These are phyloP conservation scores for Eurypyga helias DNA, from an alignment of 2,113 vertebrate species.

Conservation along the genomic window DNA sequence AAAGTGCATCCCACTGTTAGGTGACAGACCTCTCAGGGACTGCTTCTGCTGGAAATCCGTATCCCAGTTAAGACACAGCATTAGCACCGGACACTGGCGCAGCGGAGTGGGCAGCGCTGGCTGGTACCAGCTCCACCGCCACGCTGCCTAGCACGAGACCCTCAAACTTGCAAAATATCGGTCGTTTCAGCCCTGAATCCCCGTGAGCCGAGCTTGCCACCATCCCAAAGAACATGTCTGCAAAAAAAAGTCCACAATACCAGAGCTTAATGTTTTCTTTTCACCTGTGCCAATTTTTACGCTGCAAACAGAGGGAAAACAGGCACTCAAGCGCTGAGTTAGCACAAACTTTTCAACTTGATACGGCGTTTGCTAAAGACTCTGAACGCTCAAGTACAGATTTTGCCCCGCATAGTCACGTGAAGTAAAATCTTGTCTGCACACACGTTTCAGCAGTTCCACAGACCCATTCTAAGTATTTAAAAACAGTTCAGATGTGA, in stretches of 20 bases:
- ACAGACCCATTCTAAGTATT: fast-evolving
- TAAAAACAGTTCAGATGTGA: background rate
- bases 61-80: background rate
- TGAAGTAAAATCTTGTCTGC: background rate
- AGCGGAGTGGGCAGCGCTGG: fast-evolving
- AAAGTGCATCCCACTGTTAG: fast-evolving
- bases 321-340: background rate
- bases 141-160: fast-evolving
- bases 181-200: background rate
- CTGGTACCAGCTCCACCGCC: background rate
- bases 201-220: background rate
- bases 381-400: background rate
- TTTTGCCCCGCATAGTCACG: background rate
- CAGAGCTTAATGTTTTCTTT: background rate
- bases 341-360: background rate
- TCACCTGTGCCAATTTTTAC: background rate
- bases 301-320: background rate
- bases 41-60: background rate
- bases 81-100: background rate
- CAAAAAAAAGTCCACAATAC: background rate
- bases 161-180: background rate
- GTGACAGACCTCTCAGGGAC: no score
- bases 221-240: background rate
- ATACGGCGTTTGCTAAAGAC: background rate
- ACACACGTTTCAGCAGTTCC: background rate